These are phyloP conservation scores for Falco novaeseelandiae DNA, from an alignment of 2,797 vertebrate genomes.

Conservation along the genomic window DNA sequence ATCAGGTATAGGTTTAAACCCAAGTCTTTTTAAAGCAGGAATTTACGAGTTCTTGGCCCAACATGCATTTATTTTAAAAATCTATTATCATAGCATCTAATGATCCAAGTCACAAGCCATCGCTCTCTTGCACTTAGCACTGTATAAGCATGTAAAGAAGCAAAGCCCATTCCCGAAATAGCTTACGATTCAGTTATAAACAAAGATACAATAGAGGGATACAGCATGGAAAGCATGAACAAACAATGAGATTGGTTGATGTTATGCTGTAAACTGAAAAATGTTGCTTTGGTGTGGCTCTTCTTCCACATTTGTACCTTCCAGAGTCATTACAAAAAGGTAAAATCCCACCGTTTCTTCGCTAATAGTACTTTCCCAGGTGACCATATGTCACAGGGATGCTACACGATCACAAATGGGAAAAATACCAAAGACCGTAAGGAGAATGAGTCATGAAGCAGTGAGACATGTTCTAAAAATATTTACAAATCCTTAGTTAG, in stretches of 20 bases:
- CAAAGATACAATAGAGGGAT: background rate
- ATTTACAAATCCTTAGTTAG: slow-evolving; percentile 40
- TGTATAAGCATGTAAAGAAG: background rate
- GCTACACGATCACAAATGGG: background rate
- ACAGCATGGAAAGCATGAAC: background rate
- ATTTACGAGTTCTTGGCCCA: background rate
- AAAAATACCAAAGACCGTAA: slow-evolving; percentile 22
- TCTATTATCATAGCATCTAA: background rate
- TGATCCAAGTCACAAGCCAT: background rate
- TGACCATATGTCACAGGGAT: slow-evolving; percentile 41
- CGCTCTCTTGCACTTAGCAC: background rate
- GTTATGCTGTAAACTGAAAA: background rate
- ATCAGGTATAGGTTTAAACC: background rate
- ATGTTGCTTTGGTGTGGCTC: background rate
- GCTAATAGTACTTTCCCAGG: background rate
- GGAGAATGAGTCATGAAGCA: slow-evolving; percentile 31
- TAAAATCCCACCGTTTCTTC: slow-evolving; percentile 1
- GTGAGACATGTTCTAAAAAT: slow-evolving; percentile 37
- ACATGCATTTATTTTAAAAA: background rate
- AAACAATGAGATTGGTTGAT: background rate
- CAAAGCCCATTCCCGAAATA: background rate
- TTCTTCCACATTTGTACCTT: background rate
- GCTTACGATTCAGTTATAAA: background rate
- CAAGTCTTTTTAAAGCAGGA: background rate
- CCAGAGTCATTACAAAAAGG: background rate